phyloP scores from a whole-genome alignment of 2,113 vertebrate genomes.

The Lepus americanus region DNA sequence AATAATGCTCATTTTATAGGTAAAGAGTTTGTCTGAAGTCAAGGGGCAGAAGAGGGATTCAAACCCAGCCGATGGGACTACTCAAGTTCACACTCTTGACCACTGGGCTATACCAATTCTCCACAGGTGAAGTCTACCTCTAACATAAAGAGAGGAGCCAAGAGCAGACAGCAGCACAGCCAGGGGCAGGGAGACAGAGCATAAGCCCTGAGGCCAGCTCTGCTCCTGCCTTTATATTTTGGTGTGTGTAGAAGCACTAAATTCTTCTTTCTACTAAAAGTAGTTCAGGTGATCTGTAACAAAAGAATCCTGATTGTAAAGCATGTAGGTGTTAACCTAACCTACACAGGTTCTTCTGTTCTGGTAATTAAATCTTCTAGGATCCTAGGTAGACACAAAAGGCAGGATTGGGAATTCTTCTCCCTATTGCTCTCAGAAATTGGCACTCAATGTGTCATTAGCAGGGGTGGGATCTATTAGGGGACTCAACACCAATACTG shows the following conservation, averaged over 20 bases:
- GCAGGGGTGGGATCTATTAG: neutral
- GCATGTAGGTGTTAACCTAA: neutral
- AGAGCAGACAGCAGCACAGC: neutral
- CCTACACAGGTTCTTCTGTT: neutral
- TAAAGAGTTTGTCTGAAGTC: neutral
- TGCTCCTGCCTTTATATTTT: neutral
- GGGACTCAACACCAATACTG: neutral
- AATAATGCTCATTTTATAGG: neutral
- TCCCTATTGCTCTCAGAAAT: neutral
- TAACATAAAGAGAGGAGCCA: neutral
- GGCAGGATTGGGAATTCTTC: neutral
- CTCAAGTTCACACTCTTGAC: neutral
- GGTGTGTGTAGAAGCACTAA: neutral
- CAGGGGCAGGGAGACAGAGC: neutral
- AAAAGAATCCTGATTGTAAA: neutral
- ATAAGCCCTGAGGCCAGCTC: neutral
- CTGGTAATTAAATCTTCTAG: constrained; percentile 3
- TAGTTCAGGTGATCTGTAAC: neutral
- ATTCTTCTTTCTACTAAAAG: neutral
- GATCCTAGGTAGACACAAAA: neutral
- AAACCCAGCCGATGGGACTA: neutral
- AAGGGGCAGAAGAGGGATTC: neutral
- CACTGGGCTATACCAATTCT: neutral
- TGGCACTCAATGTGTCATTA: neutral
- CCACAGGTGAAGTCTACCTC: neutral